phyloP scores from a whole-genome alignment of 2,888 invertebrate species.

The Allophyes oxyacanthae region DNA sequence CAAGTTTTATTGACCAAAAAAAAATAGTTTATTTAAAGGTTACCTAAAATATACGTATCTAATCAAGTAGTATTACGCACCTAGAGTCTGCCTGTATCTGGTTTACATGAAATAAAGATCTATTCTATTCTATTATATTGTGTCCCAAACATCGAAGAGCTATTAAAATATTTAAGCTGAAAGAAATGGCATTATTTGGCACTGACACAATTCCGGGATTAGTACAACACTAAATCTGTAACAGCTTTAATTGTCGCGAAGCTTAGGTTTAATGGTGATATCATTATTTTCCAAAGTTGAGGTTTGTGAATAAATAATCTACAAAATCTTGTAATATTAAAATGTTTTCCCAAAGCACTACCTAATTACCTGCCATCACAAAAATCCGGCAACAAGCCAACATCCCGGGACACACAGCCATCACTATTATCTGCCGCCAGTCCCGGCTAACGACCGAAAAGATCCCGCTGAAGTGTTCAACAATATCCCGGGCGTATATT shows the following conservation, averaged over 20 bases:
- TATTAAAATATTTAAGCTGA: too few species aligned
- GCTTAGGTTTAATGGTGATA: too few species aligned
- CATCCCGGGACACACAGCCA: conserved; percentile 45
- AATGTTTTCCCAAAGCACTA: background rate
- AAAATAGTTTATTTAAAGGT: conserved; percentile 15
- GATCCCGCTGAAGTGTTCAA: conserved; percentile 56
- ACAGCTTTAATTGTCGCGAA: too few species aligned
- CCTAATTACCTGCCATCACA: conserved; percentile 43
- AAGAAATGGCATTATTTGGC: background rate
- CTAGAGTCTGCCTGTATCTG: too few species aligned
- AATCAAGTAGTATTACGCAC: conserved; percentile 10
- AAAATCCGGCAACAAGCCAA: conserved; percentile 33
- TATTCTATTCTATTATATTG: too few species aligned
- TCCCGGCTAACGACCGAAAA: conserved; percentile 54
- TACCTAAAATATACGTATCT: conserved; percentile 13
- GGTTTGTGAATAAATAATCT: too few species aligned
- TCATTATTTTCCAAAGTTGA: too few species aligned
- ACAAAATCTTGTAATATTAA: too few species aligned
- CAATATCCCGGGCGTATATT: conserved; percentile 42
- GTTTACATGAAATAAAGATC: too few species aligned
- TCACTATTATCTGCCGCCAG: conserved; percentile 58
- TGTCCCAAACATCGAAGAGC: too few species aligned
- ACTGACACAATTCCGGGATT: too few species aligned
- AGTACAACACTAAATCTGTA: too few species aligned
- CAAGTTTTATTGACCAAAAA: conserved; percentile 34